phyloP scores from a whole-genome alignment of 2,113 vertebrate species.

The Atlantisia rogersi region DNA sequence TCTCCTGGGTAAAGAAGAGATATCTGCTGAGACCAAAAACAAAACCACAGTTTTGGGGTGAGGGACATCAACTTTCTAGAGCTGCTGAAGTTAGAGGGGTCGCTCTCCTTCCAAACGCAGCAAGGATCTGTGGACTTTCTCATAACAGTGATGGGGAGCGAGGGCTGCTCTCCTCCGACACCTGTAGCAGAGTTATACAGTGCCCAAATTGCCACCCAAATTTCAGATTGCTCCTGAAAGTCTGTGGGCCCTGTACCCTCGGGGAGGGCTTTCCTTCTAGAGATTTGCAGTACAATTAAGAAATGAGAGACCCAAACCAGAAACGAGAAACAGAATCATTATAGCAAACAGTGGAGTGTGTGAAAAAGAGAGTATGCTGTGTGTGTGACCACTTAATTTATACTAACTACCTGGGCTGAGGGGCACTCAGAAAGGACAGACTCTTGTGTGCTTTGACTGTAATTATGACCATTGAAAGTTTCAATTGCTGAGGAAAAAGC shows the following conservation, averaged over 20 bases:
- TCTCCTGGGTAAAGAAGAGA: background rate
- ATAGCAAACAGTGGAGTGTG: fast-evolving
- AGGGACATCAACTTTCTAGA: background rate
- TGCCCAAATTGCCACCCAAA: background rate
- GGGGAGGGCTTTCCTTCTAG: background rate
- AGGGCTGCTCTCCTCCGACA: background rate
- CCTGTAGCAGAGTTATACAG: background rate
- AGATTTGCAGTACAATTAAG: background rate
- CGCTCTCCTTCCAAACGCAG: background rate
- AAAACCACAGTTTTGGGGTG: background rate
- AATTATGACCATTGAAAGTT: background rate
- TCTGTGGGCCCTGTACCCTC: background rate
- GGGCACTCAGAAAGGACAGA: background rate
- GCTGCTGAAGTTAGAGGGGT: background rate
- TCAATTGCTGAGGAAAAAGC: background rate
- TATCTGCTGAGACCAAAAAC: background rate
- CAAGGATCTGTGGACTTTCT: background rate
- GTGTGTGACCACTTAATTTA: background rate
- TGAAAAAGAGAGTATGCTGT: background rate
- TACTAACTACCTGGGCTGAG: background rate
- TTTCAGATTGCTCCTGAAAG: background rate
- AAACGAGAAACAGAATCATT: background rate
- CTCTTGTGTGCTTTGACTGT: background rate
- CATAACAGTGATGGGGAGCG: fast-evolving
- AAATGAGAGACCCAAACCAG: background rate